Percentiles rank a stretch among this genome's conserved stretches.
Conservation (phyloP, 1,140 invertebrate genomes). For the Drosophila mayri region DNA sequence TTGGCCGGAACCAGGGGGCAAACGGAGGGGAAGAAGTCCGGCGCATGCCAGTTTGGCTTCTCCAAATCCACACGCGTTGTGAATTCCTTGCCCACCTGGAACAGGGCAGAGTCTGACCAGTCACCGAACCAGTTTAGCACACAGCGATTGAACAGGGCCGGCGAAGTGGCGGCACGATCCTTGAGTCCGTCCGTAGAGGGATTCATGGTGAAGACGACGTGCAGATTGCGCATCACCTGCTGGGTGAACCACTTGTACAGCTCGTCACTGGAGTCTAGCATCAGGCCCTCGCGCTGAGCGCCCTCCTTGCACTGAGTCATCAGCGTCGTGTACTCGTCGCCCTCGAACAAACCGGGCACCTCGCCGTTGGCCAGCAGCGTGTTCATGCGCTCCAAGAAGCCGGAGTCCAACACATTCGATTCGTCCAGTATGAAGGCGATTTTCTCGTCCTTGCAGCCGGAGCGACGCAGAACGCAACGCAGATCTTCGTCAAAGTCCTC, state of each 20-base stretch:
- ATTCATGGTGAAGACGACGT: slow-evolving; percentile 99
- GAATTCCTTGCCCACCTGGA: slow-evolving; percentile 95
- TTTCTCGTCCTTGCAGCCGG: slow-evolving; percentile 99
- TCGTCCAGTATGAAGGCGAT: slow-evolving; percentile 99
- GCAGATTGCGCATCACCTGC: slow-evolving; percentile 99
- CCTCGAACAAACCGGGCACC: slow-evolving; percentile 94
- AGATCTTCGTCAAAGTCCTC: slow-evolving; percentile 99
- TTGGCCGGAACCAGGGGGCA: slow-evolving; percentile 91
- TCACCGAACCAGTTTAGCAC: slow-evolving; percentile 99
- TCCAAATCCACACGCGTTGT: slow-evolving; percentile 94
- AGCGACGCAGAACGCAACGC: slow-evolving; percentile 95
- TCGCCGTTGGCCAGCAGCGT: slow-evolving; percentile 99
- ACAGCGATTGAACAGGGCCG: slow-evolving; percentile 99
- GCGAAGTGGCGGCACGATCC: slow-evolving; percentile 98
- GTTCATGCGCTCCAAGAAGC: slow-evolving; percentile 99
- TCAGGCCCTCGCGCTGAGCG: slow-evolving; percentile 98
- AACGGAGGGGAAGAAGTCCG: slow-evolving; percentile 94
- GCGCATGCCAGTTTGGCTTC: slow-evolving; percentile 92
- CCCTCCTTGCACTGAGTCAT: slow-evolving; percentile 99
- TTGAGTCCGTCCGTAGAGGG: slow-evolving; percentile 99
- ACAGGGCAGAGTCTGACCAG: slow-evolving; percentile 99
- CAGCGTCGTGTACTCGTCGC: slow-evolving; percentile 98
- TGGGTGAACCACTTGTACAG: slow-evolving; percentile 99
- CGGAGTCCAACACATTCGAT: slow-evolving; percentile 99
- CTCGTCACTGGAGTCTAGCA: slow-evolving; percentile 99